These are phyloP conservation scores for Labia minor DNA, from an alignment of 2,888 invertebrate species.

Conservation along the genomic window DNA sequence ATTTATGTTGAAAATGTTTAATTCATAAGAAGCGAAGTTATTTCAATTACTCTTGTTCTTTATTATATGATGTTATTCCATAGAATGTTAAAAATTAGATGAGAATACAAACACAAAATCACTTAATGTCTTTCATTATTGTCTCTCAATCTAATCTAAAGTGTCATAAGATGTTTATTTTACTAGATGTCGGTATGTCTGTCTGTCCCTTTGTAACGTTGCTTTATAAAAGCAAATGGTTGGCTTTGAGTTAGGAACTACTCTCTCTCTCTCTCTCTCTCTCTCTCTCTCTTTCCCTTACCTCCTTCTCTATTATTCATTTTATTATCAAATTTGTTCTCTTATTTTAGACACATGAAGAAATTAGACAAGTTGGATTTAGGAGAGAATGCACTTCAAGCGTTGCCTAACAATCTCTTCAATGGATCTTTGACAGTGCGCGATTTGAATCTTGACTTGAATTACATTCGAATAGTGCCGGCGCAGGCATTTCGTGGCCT, in stretches of 20 bases:
- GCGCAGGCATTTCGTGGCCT: conserved; percentile 32
- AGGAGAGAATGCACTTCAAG: conserved; percentile 32
- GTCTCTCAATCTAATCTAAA: conserved; percentile 13
- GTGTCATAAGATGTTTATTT: conserved; percentile 13
- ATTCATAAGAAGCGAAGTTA: no score
- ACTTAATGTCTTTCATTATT: conserved; percentile 13
- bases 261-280: background rate
- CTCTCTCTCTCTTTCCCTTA: no score
- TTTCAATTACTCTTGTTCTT: no score
- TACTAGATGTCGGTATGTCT: background rate
- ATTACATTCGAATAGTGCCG: conserved; percentile 32
- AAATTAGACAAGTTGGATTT: conserved; percentile 32
- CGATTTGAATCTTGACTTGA: conserved; percentile 35
- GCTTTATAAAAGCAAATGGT: conserved; percentile 7
- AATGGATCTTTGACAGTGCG: conserved; percentile 30
- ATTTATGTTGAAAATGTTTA: no score
- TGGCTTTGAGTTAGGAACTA: background rate
- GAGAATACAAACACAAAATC: background rate
- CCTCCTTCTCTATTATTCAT: background rate
- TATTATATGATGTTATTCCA: no score
- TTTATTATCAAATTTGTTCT: conserved; percentile 4
- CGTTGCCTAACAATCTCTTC: conserved; percentile 29
- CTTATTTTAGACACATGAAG: conserved; percentile 23
- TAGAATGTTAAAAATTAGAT: background rate
- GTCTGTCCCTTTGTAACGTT: background rate